phyloP scores from a whole-genome alignment of 2,888 invertebrate species.

The Xestia c-nigrum region DNA sequence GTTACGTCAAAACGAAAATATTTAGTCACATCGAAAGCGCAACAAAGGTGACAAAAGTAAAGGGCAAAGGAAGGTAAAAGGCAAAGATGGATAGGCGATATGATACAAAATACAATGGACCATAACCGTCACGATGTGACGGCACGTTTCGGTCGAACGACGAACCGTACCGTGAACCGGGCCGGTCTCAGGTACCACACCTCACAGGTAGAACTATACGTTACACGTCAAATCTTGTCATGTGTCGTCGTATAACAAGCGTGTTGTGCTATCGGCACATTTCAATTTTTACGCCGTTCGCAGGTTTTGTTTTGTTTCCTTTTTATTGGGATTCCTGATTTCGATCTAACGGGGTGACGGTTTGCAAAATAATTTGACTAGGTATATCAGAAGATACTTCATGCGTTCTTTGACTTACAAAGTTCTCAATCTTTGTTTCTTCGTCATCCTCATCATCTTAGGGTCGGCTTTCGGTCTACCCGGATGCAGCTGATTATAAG shows the following conservation, averaged over 20 bases:
- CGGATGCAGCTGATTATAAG: too few species aligned
- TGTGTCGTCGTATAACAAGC: constrained; percentile 54
- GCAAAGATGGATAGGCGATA: constrained; percentile 73
- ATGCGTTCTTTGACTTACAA: neutral
- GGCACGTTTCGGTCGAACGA: constrained; percentile 79
- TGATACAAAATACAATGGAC: constrained; percentile 77
- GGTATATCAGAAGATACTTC: neutral
- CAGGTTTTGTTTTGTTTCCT: constrained; percentile 14
- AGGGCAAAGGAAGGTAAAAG: constrained; percentile 67
- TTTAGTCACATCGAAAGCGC: constrained; percentile 13
- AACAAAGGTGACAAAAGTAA: constrained; percentile 67
- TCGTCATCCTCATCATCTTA: too few species aligned
- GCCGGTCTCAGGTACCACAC: constrained; percentile 60
- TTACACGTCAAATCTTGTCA: constrained; percentile 64
- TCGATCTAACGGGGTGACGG: neutral
- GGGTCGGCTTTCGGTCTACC: too few species aligned
- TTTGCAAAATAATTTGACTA: constrained; percentile 21
- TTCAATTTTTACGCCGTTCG: constrained; percentile 43
- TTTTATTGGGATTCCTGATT: constrained; percentile 20
- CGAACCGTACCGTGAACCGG: constrained; percentile 57
- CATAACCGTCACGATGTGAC: constrained; percentile 83
- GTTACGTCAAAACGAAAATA: neutral
- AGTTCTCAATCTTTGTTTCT: neutral
- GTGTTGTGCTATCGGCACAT: constrained; percentile 48
- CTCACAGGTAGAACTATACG: constrained; percentile 53